Base-by-base conservation (phyloP, 2,888 invertebrate species). In the Scaptodrosophila latifasciaeformis region DNA sequence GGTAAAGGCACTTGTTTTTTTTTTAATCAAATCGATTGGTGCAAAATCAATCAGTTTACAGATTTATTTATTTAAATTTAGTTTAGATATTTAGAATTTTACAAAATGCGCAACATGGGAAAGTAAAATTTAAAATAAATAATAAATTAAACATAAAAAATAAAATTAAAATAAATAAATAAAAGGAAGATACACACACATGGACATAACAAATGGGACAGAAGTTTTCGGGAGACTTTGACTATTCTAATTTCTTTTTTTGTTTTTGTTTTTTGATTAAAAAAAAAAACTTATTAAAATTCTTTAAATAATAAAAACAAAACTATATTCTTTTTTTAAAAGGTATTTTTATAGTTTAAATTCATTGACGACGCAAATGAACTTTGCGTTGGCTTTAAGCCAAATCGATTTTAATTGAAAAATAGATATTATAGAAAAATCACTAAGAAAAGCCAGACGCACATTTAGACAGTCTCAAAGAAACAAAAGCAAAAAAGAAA, bases 341-440 rank as follows among this genome's bases (percentile, higher is more conserved):
- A n/a, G n/a, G 5, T 45, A 72, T 67, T 70, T 64, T 62, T 60
- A 67, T 76, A 59, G 67, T 71, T 71, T 74, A 61, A 59, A 74
- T 69, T 63, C 57, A 70, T 70, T 62, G 69, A 70, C 62, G 71
- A 57, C 55, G 57, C 62, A 62, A 62, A 65, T 51, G 66, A 75
- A 78, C 75, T 78, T 75, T 68, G 56, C 54, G 48, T 59, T 75
- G 75, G 75, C 79, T 46, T 2, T 34, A 2, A 43, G 59, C 75
- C 75, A 78, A 49, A 63, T 24, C 24, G 24, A 24, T 3, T 3
- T 7, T 24, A 24, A 24, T 24, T 24, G 24, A 7, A 24, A 24
- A 24, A 24, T 24, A 24, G 4, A 3, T n/a, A n/a, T n/a, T n/a
- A n/a, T n/a, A n/a, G n/a, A n/a, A n/a, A n/a, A n/a, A n/a, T n/a